Evolutionary conservation across 2,113 vertebrate genomes (phyloP).

Genomic region (Hyperoodon ampullatus): DNA sequence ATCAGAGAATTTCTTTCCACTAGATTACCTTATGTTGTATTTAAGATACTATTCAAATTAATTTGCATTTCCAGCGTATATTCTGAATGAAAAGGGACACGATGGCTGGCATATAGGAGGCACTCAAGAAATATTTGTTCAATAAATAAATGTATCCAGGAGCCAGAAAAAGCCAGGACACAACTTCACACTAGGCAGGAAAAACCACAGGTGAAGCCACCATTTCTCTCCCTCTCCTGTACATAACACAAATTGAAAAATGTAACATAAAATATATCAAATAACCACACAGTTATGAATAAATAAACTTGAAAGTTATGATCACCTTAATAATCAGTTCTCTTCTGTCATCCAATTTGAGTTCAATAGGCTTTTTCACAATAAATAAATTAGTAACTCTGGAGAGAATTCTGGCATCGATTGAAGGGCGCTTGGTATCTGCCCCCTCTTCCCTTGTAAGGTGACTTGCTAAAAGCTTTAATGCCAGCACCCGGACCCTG

Average conservation of each 20-base stretch:
- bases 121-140: not conserved
- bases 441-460: constrained; percentile 85
- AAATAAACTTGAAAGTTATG: not conserved
- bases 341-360: constrained; percentile 88
- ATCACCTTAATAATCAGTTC: constrained; percentile 94
- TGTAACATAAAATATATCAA: not conserved
- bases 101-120: not conserved
- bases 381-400: constrained; percentile 88
- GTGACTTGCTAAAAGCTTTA: constrained; percentile 90
- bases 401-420: constrained; percentile 85
- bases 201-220: not conserved
- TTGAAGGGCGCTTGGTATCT: constrained; percentile 83
- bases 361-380: constrained; percentile 86
- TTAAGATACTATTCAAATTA: not conserved
- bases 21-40: not conserved
- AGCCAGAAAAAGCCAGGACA: not conserved
- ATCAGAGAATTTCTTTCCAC: not conserved
- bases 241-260: not conserved
- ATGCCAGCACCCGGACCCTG: constrained; percentile 90
- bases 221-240: not conserved
- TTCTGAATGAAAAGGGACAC: not conserved
- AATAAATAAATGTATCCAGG: not conserved
- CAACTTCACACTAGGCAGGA: not conserved
- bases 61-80: not conserved
- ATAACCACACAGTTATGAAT: not conserved